Evolutionary conservation across 1,140 invertebrate genomes (phyloP).

Genomic region (Pogonognathellus flavescens): DNA sequence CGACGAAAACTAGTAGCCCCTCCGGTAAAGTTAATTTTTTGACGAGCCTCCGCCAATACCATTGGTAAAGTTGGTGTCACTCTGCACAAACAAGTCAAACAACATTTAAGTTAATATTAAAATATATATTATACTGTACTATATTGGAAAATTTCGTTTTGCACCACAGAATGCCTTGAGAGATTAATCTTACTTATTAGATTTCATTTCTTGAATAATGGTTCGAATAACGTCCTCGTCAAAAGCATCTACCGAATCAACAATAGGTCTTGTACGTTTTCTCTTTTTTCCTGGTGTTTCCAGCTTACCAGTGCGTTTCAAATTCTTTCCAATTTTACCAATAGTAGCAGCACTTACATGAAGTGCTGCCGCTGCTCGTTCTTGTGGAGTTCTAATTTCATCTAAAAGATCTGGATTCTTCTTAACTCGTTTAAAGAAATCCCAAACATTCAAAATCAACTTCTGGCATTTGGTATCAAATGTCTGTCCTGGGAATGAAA

Average conservation of each 20-base stretch:
- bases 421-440: conserved; percentile 64
- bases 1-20: conserved; percentile 63
- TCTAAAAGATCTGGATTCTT: conserved; percentile 61
- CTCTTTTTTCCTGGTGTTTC: conserved; percentile 63
- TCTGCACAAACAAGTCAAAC: conserved; percentile 34
- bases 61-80: conserved; percentile 62
- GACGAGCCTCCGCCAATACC: conserved; percentile 58
- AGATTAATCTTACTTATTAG: conserved; percentile 50
- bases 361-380: conserved; percentile 60
- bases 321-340: conserved; percentile 64
- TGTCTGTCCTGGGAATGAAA: conserved; percentile 65
- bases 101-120: not conserved
- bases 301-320: conserved; percentile 61
- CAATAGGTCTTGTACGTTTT: conserved; percentile 59
- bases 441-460: conserved; percentile 65
- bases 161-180: not conserved
- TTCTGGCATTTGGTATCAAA: conserved; percentile 65
- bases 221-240: conserved; percentile 62
- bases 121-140: not conserved
- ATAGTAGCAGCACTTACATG: conserved; percentile 62
- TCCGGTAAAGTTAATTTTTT: conserved; percentile 63
- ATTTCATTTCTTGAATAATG: conserved; percentile 64
- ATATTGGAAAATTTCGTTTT: not conserved
- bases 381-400: conserved; percentile 58
- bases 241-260: conserved; percentile 60